Evolutionary conservation across 53 echinoderm and acorn worm genomes (phyloP).

Genomic region (Actinopyga echinites): DNA sequence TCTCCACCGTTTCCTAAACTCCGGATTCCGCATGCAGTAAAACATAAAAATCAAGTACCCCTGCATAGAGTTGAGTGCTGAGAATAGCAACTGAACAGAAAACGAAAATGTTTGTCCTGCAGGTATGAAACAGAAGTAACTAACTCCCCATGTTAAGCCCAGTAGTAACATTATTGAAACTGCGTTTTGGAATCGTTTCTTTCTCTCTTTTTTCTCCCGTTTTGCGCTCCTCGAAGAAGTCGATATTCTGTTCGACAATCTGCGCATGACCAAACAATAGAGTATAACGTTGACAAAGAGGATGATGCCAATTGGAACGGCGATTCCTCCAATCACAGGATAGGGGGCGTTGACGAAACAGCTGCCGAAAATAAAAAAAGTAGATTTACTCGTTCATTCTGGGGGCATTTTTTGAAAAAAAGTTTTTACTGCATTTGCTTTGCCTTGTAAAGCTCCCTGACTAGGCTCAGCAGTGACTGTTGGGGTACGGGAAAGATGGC

Average conservation of each 20-base stretch:
- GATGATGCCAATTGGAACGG: conserved; percentile 73
- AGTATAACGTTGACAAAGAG: conserved; percentile 78
- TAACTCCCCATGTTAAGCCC: conserved; percentile 83
- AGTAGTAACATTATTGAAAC: conserved; percentile 70
- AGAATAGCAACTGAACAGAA: conserved; percentile 71
- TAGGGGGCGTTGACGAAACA: conserved; percentile 67
- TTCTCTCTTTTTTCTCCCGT: neutral
- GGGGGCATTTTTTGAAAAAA: too few species aligned
- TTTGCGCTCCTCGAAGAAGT: neutral
- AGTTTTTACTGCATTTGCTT: too few species aligned
- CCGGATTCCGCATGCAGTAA: conserved; percentile 81
- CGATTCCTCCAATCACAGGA: conserved; percentile 68
- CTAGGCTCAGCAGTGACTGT: too few species aligned
- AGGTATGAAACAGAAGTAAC: conserved; percentile 73
- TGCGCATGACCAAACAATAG: conserved; percentile 67
- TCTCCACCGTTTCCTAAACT: conserved; percentile 61
- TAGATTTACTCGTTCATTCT: too few species aligned
- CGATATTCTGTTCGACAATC: conserved; percentile 52
- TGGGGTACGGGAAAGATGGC: too few species aligned
- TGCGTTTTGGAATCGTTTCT: conserved; percentile 70
- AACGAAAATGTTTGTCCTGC: conserved; percentile 47
- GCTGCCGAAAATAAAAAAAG: conserved; percentile 35
- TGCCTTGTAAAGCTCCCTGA: too few species aligned
- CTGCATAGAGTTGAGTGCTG: conserved; percentile 80
- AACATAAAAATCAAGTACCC: conserved; percentile 91